phyloP scores from a whole-genome alignment of 2,797 vertebrate species.

The Acrocephalus scirpaceus region DNA sequence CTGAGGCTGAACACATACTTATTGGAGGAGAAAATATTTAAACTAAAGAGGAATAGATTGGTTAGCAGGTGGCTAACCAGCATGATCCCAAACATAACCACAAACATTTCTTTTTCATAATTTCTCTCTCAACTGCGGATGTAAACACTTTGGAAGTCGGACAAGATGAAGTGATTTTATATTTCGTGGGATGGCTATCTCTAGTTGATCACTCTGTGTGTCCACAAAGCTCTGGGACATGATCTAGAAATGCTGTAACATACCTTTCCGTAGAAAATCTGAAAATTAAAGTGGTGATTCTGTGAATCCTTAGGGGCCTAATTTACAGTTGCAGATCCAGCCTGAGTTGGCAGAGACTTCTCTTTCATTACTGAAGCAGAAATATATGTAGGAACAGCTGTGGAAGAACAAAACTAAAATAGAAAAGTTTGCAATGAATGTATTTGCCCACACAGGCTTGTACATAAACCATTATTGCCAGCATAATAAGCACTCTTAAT shows the following conservation, averaged over 20 bases:
- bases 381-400: slow-evolving; percentile 31
- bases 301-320: slow-evolving; percentile 30
- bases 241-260: neutral
- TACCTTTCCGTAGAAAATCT: neutral
- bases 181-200: neutral
- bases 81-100: slow-evolving; percentile 19
- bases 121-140: slow-evolving; percentile 21
- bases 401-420: slow-evolving; percentile 4
- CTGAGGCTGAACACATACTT: neutral
- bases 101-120: slow-evolving; percentile 4
- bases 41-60: slow-evolving; percentile 24
- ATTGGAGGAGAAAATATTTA: slow-evolving; percentile 7
- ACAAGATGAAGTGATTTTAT: slow-evolving; percentile 3
- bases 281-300: slow-evolving; percentile 46
- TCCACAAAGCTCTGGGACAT: neutral
- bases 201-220: neutral
- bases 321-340: slow-evolving; percentile 24
- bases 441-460: neutral
- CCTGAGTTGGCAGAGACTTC: slow-evolving; percentile 12
- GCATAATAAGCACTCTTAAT: neutral
- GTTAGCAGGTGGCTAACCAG: slow-evolving; percentile 65
- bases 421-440: neutral
- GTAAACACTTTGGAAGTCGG: slow-evolving; percentile 45
- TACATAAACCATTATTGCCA: neutral
- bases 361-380: neutral